Evolutionary conservation across 2,113 vertebrate species (phyloP), one percentile per base, ranked within the genome.

Genomic region (Cathartes aura): DNA sequence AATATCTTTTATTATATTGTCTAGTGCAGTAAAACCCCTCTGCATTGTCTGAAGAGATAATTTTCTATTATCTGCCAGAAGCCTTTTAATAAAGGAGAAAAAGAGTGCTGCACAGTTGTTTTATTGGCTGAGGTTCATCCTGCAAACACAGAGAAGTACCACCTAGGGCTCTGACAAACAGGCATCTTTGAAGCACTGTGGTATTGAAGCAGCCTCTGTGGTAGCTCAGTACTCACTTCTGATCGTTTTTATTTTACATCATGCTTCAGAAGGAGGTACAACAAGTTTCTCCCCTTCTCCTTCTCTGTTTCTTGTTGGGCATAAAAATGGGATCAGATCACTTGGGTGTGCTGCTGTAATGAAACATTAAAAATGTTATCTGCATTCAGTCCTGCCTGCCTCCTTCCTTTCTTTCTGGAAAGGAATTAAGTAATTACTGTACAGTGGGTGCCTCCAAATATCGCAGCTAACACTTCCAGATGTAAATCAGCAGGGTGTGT

Each of bases 21-120:
- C 63, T 83, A 62, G 38, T 42, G n/a, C 20, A 83, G 63, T 94
- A 95, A 95, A 95, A 38, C n/a, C 10, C 19, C n/a, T 84, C 63
- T 82, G 75, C 68, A 89, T 63, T 17, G 48, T 87, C 50, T 96
- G 91, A 91, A 84, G 83, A 84, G 63, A 87, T 84, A 91, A 82
- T 92, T 95, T 89, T 93, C 93, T 87, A 67, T 92, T 89, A 81
- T 92, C 76, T 91, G 42, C 71, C 60, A 91, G 76, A 71, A 89
- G 19, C 13, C 50, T 97, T 96, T 96, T 91, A 96, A 94, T 94
- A 94, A 92, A 91, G 50, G 59, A 89, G 63, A 74, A 86, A 93
- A 95, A 62, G 75, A 89, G 63, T 30, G 45, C 67, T 81, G 55
- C 80, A 84, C 83, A 78, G 75, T 92, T 81, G 76, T 87, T 87